Conservation (phyloP, 2,797 vertebrate species). For the Bucorvus abyssinicus region DNA sequence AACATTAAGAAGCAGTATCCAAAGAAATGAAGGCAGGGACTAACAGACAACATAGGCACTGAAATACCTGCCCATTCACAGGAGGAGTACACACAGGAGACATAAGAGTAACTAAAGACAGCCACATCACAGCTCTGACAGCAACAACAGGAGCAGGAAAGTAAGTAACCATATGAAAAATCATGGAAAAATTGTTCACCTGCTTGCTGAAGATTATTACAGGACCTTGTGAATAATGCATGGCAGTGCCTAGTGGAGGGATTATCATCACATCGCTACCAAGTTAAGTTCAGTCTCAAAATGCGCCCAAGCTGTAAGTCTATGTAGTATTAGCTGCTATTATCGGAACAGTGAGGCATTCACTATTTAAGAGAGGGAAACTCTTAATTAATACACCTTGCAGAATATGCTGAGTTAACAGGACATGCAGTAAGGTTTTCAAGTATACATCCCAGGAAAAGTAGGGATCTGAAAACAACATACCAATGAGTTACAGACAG, state of each 20-base stretch:
- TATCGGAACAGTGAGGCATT: not conserved
- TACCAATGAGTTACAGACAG: not conserved
- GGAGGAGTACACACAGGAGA: not conserved
- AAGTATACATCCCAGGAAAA: not conserved
- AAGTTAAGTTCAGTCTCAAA: not conserved
- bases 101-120: not conserved
- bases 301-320: not conserved
- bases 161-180: not conserved
- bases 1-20: conserved; percentile 59
- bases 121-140: conserved; percentile 1
- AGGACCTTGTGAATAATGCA: not conserved
- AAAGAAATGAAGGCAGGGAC: conserved; percentile 31
- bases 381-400: not conserved
- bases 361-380: not conserved
- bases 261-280: not conserved
- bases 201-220: not conserved
- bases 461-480: not conserved
- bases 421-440: conserved; percentile 5
- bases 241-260: not conserved
- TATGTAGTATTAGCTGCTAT: not conserved
- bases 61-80: not conserved
- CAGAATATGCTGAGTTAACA: conserved; percentile 27
- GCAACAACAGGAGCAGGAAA: conserved; percentile 8
- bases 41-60: not conserved
- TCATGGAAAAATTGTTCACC: not conserved